A percentile compares a stretch with the other conserved stretches of the same genome.
Evolutionary conservation across 2,797 vertebrate species (phyloP).

Genomic region (Etheostoma perlongum): DNA sequence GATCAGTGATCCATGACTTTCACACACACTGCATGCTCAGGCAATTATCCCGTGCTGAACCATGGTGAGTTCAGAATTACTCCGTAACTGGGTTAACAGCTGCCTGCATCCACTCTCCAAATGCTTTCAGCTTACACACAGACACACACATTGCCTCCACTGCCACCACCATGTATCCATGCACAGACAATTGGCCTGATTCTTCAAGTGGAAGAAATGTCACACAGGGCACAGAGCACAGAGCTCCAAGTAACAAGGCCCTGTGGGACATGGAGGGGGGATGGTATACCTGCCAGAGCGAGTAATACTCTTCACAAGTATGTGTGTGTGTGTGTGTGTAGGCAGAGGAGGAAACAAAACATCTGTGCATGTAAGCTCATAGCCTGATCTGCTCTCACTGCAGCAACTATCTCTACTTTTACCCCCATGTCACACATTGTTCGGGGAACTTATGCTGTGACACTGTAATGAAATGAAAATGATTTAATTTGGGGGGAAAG

Average conservation of each 20-base stretch:
- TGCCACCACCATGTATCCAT: conserved; percentile 39
- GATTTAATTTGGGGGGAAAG: conserved; percentile 64
- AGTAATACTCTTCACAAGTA: conserved; percentile 65
- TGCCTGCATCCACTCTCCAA: conserved; percentile 56
- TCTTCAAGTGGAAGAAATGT: conserved; percentile 72
- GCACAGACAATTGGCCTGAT: conserved; percentile 70
- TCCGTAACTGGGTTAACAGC: conserved; percentile 70
- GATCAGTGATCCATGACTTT: conserved; percentile 52
- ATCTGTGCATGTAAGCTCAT: conserved; percentile 23
- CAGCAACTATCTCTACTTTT: conserved; percentile 1
- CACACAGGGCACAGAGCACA: conserved; percentile 61
- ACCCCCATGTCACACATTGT: conserved; percentile 32
- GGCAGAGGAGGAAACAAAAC: conserved; percentile 36
- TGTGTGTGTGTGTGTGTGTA: conserved; percentile 6
- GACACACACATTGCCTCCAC: conserved; percentile 8
- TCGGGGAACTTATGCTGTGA: conserved; percentile 62
- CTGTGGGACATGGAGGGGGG: conserved; percentile 59
- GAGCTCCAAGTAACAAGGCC: conserved; percentile 73
- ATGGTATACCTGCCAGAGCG: conserved; percentile 69
- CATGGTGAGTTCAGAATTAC: conserved; percentile 55
- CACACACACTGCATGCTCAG: conserved; percentile 7
- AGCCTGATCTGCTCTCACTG: conserved; percentile 19
- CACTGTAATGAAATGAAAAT: conserved; percentile 74
- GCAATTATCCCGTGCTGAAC: conserved; percentile 61
- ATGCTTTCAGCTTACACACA: conserved; percentile 32